Evolutionary conservation across 2,888 invertebrate species (phyloP).

Genomic region (Tachina grossa): DNA sequence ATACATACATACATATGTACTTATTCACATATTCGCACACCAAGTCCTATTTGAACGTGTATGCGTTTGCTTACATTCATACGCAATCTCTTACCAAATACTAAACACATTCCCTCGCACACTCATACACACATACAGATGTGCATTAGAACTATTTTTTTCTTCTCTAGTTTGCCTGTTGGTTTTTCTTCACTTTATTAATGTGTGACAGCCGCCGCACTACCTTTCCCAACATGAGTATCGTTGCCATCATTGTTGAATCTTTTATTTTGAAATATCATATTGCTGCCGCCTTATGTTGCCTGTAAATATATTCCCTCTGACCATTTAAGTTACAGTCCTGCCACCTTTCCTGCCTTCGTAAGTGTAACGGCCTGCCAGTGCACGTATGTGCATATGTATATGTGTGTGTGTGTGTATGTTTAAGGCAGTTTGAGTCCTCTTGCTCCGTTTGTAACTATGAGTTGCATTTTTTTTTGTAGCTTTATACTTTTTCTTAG

Average conservation of each 20-base stretch:
- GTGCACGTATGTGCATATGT: not conserved
- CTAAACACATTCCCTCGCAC: not conserved
- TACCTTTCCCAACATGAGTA: constrained; percentile 8
- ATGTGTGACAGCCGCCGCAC: not conserved
- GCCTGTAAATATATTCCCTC: constrained; percentile 64
- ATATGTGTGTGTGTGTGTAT: not conserved
- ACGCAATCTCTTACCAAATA: constrained; percentile 71
- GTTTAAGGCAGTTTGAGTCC: constrained; percentile 45
- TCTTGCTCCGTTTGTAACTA: constrained; percentile 18
- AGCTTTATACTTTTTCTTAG: constrained; percentile 23
- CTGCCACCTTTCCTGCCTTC: not conserved
- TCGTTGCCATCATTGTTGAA: constrained; percentile 26
- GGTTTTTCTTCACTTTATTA: constrained; percentile 3
- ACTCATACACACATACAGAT: not conserved
- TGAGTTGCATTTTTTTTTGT: constrained; percentile 47
- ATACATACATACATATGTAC: not conserved
- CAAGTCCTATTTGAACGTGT: not conserved
- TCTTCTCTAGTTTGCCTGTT: not conserved
- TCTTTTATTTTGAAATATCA: constrained; percentile 56
- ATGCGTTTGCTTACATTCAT: constrained; percentile 48
- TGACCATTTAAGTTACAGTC: constrained; percentile 35
- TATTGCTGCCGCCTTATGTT: constrained; percentile 67
- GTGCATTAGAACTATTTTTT: constrained; percentile 27
- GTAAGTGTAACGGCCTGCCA: not conserved
- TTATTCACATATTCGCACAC: constrained; percentile 16